phyloP scores from a whole-genome alignment of 2,888 invertebrate species.

The Orchesella flavescens region DNA sequence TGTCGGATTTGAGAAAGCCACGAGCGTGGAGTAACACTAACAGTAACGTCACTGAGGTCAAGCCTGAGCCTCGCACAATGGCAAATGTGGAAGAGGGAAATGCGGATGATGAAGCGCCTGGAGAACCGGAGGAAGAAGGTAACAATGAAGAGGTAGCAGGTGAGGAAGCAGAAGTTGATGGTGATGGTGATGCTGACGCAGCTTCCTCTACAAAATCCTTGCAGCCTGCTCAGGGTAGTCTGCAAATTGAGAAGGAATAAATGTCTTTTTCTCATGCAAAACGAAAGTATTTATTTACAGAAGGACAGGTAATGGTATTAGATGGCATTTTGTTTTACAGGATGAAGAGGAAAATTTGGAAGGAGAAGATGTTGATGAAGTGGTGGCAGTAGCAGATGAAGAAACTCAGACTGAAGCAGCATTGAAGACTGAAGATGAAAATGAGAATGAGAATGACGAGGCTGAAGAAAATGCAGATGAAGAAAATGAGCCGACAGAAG shows the following conservation, averaged over 20 bases:
- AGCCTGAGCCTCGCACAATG: conserved; percentile 25
- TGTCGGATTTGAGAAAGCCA: conserved; percentile 60
- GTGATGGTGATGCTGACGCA: neutral
- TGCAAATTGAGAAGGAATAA: neutral
- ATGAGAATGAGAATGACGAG: too few relatives aligned
- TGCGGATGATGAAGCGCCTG: neutral
- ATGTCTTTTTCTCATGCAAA: neutral
- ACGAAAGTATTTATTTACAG: too few relatives aligned
- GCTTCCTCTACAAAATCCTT: conserved; percentile 40
- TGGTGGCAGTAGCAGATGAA: too few relatives aligned
- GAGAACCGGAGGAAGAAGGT: conserved; percentile 2
- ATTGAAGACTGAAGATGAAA: too few relatives aligned
- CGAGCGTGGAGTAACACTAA: conserved; percentile 26
- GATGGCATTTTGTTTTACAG: conserved; percentile 20
- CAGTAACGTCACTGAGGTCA: neutral
- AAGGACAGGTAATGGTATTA: too few relatives aligned
- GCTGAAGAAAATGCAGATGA: too few relatives aligned
- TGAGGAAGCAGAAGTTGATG: conserved; percentile 23
- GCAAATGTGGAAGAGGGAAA: conserved; percentile 6
- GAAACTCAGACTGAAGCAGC: too few relatives aligned
- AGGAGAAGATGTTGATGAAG: neutral
- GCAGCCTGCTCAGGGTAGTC: conserved; percentile 53
- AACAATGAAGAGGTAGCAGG: neutral
- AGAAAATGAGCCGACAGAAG: too few relatives aligned
- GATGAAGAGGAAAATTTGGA: conserved; percentile 28